These are phyloP conservation scores for Falco columbarius DNA, from an alignment of 2,797 vertebrate species.

Conservation along the genomic window DNA sequence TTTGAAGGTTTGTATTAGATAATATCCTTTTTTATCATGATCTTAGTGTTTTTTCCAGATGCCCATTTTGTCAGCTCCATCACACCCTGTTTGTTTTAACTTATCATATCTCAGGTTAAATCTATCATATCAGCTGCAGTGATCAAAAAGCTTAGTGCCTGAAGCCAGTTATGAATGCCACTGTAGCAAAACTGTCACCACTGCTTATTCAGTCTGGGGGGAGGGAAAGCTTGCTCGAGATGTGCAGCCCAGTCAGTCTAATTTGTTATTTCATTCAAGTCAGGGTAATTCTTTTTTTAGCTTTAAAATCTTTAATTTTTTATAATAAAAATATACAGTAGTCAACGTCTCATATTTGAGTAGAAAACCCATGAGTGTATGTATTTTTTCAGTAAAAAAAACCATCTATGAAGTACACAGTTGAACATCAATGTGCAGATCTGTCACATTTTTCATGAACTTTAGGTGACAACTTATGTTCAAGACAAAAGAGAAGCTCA, in stretches of 20 bases:
- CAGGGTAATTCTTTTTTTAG: not conserved
- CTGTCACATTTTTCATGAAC: not conserved
- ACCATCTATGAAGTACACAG: not conserved
- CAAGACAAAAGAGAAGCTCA: not conserved
- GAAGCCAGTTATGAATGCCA: not conserved
- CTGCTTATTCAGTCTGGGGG: not conserved
- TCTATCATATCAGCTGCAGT: not conserved
- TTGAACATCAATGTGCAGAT: not conserved
- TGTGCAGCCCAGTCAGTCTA: not conserved
- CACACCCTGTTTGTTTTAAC: constrained; percentile 18
- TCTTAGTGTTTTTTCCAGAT: not conserved
- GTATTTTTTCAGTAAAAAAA: not conserved
- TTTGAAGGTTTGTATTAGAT: not conserved
- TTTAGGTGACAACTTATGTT: not conserved
- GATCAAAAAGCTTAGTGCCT: not conserved
- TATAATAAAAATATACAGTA: not conserved
- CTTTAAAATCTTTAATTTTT: not conserved
- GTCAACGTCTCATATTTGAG: not conserved
- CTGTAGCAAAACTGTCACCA: constrained; percentile 3
- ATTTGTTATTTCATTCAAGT: not conserved
- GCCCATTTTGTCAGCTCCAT: constrained; percentile 1
- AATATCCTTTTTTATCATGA: not conserved
- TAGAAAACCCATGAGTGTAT: accelerated
- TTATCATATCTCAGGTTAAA: constrained; percentile 16
- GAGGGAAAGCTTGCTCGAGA: not conserved